A percentile compares a stretch with the other conserved stretches of the same genome.
phyloP scores from a whole-genome alignment of 2,888 invertebrate genomes.

The Biston betularia region DNA sequence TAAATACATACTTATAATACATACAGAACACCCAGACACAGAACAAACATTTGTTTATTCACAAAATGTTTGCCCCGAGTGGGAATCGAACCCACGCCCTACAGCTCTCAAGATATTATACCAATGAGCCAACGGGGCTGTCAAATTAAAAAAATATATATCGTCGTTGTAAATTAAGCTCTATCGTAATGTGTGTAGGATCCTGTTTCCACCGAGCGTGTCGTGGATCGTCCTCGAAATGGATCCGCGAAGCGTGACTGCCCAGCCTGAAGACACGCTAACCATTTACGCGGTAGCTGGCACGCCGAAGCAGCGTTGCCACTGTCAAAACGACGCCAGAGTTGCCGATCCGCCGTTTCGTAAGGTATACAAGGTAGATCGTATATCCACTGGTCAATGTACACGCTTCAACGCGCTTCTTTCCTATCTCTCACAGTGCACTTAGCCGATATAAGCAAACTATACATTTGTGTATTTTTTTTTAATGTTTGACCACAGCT shows the following conservation, averaged over 20 bases:
- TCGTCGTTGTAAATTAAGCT: neutral
- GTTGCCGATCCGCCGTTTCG: conserved; percentile 72
- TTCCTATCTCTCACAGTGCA: neutral
- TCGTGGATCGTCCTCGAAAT: conserved; percentile 98
- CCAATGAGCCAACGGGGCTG: too few species aligned
- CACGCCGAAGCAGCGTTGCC: conserved; percentile 70
- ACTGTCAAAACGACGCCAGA: conserved; percentile 63
- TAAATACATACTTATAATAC: too few species aligned
- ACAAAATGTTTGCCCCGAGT: too few species aligned
- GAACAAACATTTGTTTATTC: too few species aligned
- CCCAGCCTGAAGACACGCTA: conserved; percentile 96
- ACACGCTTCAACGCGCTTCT: conserved; percentile 35
- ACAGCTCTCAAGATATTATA: too few species aligned
- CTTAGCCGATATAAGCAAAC: neutral
- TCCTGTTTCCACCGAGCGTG: conserved; percentile 88
- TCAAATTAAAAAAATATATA: too few species aligned
- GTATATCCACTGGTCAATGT: conserved; percentile 39
- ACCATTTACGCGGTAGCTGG: conserved; percentile 86
- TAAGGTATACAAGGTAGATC: conserved; percentile 80
- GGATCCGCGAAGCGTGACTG: conserved; percentile 96
- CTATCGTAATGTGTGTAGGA: neutral
- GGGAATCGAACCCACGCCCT: too few species aligned
- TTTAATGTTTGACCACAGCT: too few species aligned
- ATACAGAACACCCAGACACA: too few species aligned
- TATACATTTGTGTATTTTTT: too few species aligned